Conservation (phyloP, 2,113 vertebrate genomes). For the Pachyramphus minor region DNA sequence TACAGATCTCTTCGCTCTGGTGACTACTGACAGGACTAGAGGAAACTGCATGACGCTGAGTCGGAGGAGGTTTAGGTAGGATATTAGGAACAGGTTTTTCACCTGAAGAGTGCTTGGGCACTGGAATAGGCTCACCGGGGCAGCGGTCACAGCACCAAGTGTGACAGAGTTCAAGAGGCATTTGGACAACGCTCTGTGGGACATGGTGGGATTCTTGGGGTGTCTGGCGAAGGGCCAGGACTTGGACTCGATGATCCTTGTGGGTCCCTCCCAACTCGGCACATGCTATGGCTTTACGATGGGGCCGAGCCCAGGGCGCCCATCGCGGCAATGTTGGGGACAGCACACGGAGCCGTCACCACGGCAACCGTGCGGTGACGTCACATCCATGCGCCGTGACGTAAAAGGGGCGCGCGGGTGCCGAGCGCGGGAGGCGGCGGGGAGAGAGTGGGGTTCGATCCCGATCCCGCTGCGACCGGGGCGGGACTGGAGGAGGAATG, state of each 20-base stretch:
- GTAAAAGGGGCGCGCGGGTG: accelerated
- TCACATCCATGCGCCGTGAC: neutral
- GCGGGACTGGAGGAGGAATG: neutral
- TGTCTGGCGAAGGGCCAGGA: neutral
- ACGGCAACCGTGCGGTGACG: neutral
- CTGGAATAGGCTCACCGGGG: neutral
- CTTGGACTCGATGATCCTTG: neutral
- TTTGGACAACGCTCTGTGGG: neutral
- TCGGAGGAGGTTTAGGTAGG: neutral
- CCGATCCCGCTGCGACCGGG: neutral
- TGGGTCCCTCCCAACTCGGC: neutral
- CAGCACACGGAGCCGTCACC: accelerated
- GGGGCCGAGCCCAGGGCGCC: neutral
- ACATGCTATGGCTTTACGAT: accelerated
- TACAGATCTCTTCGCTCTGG: neutral
- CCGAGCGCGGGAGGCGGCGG: neutral
- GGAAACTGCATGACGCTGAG: neutral
- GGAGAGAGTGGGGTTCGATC: no score
- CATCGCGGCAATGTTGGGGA: neutral
- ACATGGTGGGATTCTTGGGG: neutral
- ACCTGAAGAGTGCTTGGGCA: neutral
- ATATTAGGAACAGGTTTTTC: no score
- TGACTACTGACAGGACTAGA: neutral
- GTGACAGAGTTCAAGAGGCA: neutral
- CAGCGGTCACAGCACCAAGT: neutral